Conservation (phyloP, 2,888 invertebrate species). For the Clusia tigrina region DNA sequence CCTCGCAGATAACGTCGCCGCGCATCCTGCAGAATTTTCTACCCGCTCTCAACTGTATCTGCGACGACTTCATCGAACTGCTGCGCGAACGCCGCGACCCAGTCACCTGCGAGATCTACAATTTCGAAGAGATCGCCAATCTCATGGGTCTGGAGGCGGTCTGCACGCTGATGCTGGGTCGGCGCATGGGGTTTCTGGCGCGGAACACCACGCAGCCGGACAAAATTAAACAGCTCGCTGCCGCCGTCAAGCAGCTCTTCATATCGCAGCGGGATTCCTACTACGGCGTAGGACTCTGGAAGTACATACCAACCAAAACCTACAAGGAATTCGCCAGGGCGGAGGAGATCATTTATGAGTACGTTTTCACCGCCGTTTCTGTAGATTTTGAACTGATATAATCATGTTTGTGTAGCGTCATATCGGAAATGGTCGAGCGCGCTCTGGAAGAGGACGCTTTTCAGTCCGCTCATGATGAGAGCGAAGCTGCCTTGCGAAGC, state of each 20-base stretch:
- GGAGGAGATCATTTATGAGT: slow-evolving; percentile 84
- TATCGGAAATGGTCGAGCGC: slow-evolving; percentile 79
- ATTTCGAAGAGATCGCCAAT: slow-evolving; percentile 78
- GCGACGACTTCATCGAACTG: slow-evolving; percentile 79
- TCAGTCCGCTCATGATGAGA: slow-evolving; percentile 66
- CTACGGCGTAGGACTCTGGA: slow-evolving; percentile 82
- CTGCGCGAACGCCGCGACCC: slow-evolving; percentile 68
- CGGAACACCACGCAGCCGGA: slow-evolving; percentile 66
- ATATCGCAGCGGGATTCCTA: slow-evolving; percentile 81
- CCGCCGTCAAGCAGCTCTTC: slow-evolving; percentile 81
- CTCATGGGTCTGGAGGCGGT: slow-evolving; percentile 83
- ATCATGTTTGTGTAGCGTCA: slow-evolving; percentile 69
- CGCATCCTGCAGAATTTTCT: slow-evolving; percentile 78
- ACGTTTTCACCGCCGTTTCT: slow-evolving; percentile 54
- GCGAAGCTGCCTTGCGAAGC: slow-evolving; percentile 70
- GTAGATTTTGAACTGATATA: not conserved
- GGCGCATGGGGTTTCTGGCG: slow-evolving; percentile 77
- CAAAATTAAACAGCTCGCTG: slow-evolving; percentile 71
- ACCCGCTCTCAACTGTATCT: slow-evolving; percentile 77
- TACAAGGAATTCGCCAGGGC: slow-evolving; percentile 76
- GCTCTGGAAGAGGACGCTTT: slow-evolving; percentile 68
- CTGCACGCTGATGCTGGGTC: slow-evolving; percentile 80
- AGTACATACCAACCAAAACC: slow-evolving; percentile 76
- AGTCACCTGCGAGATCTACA: slow-evolving; percentile 67
- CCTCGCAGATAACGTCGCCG: slow-evolving; percentile 78